These are phyloP conservation scores for Pangasius larnaudii DNA, from an alignment of 2,797 vertebrate species.

Conservation along the genomic window DNA sequence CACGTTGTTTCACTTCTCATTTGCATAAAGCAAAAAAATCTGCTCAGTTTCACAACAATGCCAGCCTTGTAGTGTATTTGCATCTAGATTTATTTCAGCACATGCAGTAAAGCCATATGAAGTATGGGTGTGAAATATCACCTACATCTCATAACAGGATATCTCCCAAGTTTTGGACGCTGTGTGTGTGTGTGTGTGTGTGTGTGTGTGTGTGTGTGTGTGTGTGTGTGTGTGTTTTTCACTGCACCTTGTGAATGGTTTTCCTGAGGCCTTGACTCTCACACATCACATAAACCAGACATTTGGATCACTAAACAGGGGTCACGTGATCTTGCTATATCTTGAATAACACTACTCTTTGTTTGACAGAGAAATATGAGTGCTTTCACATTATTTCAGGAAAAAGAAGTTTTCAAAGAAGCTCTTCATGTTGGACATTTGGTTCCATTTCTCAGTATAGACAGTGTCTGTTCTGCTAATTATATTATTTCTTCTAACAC, in stretches of 20 bases:
- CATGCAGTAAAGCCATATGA: neutral
- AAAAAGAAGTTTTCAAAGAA: neutral
- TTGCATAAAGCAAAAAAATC: neutral
- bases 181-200: neutral
- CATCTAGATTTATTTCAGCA: neutral
- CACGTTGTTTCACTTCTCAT: neutral
- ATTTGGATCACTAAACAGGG: neutral
- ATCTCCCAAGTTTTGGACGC: neutral
- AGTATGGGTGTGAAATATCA: neutral
- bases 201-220: neutral
- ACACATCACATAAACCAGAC: neutral
- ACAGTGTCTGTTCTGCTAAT: neutral
- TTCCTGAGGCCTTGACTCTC: neutral
- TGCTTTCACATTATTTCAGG: neutral
- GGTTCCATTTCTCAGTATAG: neutral
- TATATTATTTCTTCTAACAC: neutral
- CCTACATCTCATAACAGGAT: neutral
- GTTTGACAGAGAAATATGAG: neutral
- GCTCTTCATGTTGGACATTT: too few relatives aligned
- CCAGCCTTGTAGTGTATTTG: neutral
- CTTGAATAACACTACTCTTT: conserved; percentile 2
- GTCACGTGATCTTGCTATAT: neutral
- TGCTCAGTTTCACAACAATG: neutral
- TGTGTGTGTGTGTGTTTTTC: neutral
- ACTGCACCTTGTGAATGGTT: too few relatives aligned